phyloP scores from a whole-genome alignment of 92 coral and sea anemone genomes.

The Bergia sp. region DNA sequence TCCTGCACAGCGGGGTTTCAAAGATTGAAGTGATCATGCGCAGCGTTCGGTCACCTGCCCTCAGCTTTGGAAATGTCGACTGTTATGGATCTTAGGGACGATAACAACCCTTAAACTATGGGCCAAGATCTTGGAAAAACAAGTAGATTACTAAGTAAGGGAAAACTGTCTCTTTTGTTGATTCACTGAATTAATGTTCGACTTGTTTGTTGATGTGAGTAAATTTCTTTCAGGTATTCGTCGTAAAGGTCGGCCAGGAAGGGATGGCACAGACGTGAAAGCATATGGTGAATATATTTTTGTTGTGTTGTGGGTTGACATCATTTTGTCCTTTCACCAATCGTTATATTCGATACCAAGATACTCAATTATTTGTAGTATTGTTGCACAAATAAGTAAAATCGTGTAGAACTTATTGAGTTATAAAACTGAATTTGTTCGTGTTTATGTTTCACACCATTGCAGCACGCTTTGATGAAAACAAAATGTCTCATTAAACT shows the following conservation, averaged over 20 bases:
- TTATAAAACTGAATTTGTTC: not conserved
- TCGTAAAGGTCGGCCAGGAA: conserved; percentile 69
- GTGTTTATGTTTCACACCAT: not conserved
- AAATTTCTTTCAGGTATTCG: conserved; percentile 71
- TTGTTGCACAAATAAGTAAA: conserved; percentile 18
- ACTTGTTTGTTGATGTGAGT: not conserved
- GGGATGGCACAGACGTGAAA: conserved; percentile 36
- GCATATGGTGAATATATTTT: conserved; percentile 23
- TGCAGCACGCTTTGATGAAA: conserved; percentile 5
- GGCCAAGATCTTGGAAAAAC: conserved; percentile 94
- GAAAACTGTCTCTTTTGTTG: not conserved
- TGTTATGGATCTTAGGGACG: conserved; percentile 4
- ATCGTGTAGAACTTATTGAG: not conserved
- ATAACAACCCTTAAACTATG: conserved; percentile 58
- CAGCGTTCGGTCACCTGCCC: conserved; percentile 17
- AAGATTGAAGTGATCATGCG: conserved; percentile 36
- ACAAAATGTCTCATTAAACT: conserved; percentile 19
- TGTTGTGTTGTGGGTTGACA: conserved; percentile 33
- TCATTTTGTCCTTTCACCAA: conserved; percentile 12
- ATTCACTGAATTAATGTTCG: not conserved
- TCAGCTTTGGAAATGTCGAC: conserved; percentile 18
- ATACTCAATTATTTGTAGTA: conserved; percentile 31
- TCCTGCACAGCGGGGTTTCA: conserved; percentile 33
- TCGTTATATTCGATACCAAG: not conserved
- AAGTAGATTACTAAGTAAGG: conserved; percentile 86